These are phyloP conservation scores for Numida meleagris DNA, from an alignment of 2,113 vertebrate species.

Conservation along the genomic window DNA sequence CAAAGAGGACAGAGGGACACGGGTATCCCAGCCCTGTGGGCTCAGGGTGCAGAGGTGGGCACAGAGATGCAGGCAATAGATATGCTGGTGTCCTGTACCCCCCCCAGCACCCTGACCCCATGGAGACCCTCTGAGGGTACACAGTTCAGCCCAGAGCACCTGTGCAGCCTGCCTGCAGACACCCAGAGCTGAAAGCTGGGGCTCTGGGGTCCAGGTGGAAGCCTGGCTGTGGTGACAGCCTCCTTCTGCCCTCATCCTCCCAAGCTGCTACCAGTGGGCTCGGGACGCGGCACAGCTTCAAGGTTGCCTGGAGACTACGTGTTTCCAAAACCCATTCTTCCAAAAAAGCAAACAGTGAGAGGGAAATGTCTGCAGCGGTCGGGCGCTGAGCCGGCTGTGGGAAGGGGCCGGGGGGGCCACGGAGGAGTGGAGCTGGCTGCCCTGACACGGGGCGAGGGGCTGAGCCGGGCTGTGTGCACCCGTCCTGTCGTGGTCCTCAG, in stretches of 20 bases:
- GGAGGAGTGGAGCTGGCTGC: not conserved
- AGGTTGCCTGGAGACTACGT: slow-evolving; percentile 12
- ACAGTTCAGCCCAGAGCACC: not conserved
- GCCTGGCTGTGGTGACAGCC: not conserved
- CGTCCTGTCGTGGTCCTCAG: not conserved
- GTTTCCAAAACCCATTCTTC: slow-evolving; percentile 54
- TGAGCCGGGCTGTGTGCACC: not conserved
- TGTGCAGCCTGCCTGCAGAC: not conserved
- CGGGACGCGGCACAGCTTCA: not conserved
- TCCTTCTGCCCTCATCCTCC: not conserved
- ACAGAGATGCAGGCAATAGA: not conserved
- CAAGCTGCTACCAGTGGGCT: not conserved
- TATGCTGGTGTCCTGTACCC: not conserved
- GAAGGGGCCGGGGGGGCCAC: not conserved
- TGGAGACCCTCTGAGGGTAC: accelerated
- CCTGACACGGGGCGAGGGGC: not conserved
- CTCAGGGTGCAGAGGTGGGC: not conserved
- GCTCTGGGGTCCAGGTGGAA: not conserved
- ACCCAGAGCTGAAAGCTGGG: not conserved
- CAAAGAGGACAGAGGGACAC: not conserved
- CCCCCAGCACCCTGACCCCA: not conserved
- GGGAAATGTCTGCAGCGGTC: not conserved
- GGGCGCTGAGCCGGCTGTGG: accelerated
- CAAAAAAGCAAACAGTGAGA: slow-evolving; percentile 26
- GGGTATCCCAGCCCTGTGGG: not conserved